Evolutionary conservation across 2,797 vertebrate species (phyloP).

Genomic region (Emys orbicularis): DNA sequence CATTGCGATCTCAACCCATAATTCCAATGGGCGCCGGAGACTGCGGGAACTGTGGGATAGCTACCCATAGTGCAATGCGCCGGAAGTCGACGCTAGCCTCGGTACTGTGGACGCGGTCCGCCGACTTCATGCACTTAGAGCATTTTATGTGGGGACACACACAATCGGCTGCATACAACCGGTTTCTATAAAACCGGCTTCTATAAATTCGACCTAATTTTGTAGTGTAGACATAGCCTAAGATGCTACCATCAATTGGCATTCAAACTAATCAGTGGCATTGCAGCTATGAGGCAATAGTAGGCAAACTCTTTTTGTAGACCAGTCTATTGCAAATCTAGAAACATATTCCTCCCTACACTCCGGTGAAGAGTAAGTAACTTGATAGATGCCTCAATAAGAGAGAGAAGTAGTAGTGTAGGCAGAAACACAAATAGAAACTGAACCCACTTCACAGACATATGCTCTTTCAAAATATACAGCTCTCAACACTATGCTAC

Average conservation of each 20-base stretch:
- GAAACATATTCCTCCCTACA: accelerated
- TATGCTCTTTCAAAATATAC: background rate
- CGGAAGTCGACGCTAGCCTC: no score
- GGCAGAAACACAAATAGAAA: background rate
- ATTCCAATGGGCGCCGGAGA: no score
- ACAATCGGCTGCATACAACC: no score
- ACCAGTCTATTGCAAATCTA: background rate
- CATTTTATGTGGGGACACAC: no score
- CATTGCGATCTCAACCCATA: no score
- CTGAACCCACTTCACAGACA: background rate
- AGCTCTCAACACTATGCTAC: background rate
- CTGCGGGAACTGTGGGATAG: no score
- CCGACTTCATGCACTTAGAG: no score
- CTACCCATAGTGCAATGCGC: no score
- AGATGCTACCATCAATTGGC: background rate
- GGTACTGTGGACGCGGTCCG: no score
- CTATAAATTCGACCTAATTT: no score
- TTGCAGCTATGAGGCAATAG: background rate
- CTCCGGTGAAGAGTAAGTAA: background rate
- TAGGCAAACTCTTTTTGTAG: background rate
- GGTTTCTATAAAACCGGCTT: no score
- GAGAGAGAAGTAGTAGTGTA: background rate
- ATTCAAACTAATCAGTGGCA: background rate
- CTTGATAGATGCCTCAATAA: background rate
- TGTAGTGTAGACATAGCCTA: no score